Percentiles rank a stretch among this genome's conserved stretches.
phyloP scores from a whole-genome alignment of 2,888 invertebrate species.

The Eristalinus sepulchralis region DNA sequence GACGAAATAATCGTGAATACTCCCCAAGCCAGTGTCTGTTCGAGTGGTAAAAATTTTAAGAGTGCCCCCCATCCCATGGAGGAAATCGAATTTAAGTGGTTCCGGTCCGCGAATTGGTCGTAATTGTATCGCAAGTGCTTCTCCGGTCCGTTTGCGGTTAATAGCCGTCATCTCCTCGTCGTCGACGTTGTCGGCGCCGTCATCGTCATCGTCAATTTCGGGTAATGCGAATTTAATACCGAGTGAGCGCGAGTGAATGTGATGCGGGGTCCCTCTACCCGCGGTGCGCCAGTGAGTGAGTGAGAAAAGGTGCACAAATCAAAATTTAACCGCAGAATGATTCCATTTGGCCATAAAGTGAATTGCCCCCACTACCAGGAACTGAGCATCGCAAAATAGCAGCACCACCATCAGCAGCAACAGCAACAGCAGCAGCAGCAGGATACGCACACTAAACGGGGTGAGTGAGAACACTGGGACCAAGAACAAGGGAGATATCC shows the following conservation, averaged over 20 bases:
- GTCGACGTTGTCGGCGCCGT: not conserved
- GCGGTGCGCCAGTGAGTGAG: slow-evolving; percentile 7
- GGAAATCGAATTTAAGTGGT: not conserved
- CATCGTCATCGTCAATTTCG: not conserved
- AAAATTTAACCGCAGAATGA: slow-evolving; percentile 39
- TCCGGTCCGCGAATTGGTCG: slow-evolving; percentile 4
- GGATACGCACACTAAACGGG: slow-evolving; percentile 33
- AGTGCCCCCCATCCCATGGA: not conserved
- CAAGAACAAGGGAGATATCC: not conserved
- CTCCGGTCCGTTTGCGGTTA: slow-evolving; percentile 34
- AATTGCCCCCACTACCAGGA: slow-evolving; percentile 1
- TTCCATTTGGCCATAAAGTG: slow-evolving; percentile 27
- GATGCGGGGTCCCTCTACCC: not conserved
- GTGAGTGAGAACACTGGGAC: slow-evolving; percentile 32
- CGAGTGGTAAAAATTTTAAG: not conserved
- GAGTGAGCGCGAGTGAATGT: not conserved
- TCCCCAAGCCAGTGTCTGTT: not conserved
- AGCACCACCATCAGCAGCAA: too few relatives aligned
- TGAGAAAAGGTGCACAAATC: slow-evolving; percentile 42
- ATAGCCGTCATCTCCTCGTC: not conserved
- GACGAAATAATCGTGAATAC: not conserved
- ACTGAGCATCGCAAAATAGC: not conserved
- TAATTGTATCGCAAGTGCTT: slow-evolving; percentile 40
- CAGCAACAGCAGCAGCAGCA: not conserved
- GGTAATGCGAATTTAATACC: slow-evolving; percentile 59